These are phyloP conservation scores for Rotaria magnacalcarata DNA, from an alignment of 2,888 invertebrate genomes.

Conservation along the genomic window DNA sequence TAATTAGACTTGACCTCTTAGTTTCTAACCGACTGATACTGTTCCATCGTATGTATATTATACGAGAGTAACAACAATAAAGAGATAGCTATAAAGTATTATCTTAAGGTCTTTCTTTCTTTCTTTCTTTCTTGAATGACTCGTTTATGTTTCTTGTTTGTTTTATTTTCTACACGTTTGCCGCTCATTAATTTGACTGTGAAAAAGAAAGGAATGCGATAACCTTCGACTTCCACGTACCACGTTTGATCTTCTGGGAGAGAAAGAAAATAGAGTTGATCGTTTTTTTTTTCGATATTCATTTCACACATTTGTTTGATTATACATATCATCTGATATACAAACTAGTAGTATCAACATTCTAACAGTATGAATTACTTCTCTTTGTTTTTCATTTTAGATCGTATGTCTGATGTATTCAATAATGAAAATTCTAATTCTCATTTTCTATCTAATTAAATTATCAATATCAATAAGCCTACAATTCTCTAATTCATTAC, in stretches of 20 bases:
- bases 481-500: neutral
- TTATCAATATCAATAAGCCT: neutral
- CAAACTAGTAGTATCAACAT: too few relatives aligned
- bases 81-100: neutral
- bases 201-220: neutral
- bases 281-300: neutral
- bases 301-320: neutral
- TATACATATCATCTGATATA: neutral
- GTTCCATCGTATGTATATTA: neutral
- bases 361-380: too few relatives aligned
- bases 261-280: neutral
- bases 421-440: neutral
- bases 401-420: neutral
- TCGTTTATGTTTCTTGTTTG: neutral
- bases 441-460: neutral
- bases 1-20: slow-evolving; percentile 10
- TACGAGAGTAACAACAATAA: neutral
- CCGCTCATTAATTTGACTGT: slow-evolving; percentile 20
- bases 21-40: neutral
- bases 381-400: neutral
- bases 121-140: neutral
- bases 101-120: neutral
- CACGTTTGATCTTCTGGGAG: neutral
- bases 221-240: neutral
- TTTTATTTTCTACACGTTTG: slow-evolving; percentile 3